phyloP scores from a whole-genome alignment of 2,888 invertebrate genomes.

The Metacarcinus magister region DNA sequence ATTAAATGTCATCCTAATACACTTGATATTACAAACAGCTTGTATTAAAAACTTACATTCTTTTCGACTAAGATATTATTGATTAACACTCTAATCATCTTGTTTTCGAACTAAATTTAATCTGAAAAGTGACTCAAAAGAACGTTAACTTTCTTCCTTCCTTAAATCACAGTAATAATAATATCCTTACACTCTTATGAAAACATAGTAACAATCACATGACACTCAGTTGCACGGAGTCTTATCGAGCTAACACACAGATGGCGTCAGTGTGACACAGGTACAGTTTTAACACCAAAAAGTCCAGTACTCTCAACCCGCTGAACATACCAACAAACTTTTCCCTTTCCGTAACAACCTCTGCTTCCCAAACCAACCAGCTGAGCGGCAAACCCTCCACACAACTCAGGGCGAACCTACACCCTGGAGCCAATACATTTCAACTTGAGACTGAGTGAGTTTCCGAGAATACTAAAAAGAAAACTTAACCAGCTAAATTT shows the following conservation, averaged over 20 bases:
- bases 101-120: not conserved
- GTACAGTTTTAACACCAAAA: not conserved
- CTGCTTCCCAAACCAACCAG: not conserved
- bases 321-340: not conserved
- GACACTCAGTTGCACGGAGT: not conserved
- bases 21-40: not conserved
- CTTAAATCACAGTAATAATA: not conserved
- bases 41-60: not conserved
- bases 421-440: conserved; percentile 6
- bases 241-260: not conserved
- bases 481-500: not conserved
- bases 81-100: not conserved
- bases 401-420: not conserved
- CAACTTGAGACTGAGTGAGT: conserved; percentile 29
- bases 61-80: not conserved
- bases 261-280: not conserved
- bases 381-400: not conserved
- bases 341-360: conserved; percentile 11
- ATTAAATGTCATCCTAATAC: not conserved
- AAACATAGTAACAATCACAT: not conserved
- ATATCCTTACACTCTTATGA: not conserved
- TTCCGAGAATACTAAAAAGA: conserved; percentile 29
- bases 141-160: not conserved
- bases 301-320: not conserved
- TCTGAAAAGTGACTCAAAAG: not conserved